Percentiles rank a stretch among this genome's conserved stretches.
phyloP scores from a whole-genome alignment of 2,797 vertebrate genomes.

The Spinus olivaceus region DNA sequence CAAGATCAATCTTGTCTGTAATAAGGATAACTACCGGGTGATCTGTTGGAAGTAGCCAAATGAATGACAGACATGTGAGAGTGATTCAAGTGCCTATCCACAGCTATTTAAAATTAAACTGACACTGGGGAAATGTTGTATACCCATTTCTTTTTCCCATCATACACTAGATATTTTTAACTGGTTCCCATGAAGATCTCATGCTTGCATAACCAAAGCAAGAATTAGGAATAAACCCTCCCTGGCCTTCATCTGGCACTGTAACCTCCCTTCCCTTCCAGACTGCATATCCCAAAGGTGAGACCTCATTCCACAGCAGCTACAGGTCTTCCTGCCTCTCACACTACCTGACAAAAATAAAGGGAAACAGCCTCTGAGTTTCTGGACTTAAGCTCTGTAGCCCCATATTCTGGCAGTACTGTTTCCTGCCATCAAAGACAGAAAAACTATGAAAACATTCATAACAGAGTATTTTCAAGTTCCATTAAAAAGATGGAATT shows the following conservation, averaged over 20 bases:
- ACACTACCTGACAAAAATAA: not conserved
- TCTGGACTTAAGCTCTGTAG: not conserved
- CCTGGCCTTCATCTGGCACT: not conserved
- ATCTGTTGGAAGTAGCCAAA: slow-evolving; percentile 1
- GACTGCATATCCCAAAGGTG: not conserved
- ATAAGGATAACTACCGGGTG: not conserved
- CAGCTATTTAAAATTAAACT: slow-evolving; percentile 27
- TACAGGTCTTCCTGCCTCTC: not conserved
- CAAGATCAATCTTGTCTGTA: slow-evolving; percentile 28
- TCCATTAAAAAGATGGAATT: not conserved
- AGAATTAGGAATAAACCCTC: not conserved
- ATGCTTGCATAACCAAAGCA: not conserved
- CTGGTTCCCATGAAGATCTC: not conserved
- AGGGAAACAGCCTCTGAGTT: not conserved
- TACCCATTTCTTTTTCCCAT: not conserved
- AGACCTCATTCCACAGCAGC: not conserved
- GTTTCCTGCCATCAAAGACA: not conserved
- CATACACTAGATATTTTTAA: slow-evolving; percentile 13
- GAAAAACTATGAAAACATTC: not conserved
- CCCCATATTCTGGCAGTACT: not conserved
- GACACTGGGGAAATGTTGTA: not conserved
- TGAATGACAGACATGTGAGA: not conserved
- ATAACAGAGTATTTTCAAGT: not conserved
- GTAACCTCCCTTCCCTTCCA: not conserved
- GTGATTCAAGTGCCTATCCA: not conserved